phyloP scores from a whole-genome alignment of 1,140 invertebrate genomes.

The Maniola jurtina region DNA sequence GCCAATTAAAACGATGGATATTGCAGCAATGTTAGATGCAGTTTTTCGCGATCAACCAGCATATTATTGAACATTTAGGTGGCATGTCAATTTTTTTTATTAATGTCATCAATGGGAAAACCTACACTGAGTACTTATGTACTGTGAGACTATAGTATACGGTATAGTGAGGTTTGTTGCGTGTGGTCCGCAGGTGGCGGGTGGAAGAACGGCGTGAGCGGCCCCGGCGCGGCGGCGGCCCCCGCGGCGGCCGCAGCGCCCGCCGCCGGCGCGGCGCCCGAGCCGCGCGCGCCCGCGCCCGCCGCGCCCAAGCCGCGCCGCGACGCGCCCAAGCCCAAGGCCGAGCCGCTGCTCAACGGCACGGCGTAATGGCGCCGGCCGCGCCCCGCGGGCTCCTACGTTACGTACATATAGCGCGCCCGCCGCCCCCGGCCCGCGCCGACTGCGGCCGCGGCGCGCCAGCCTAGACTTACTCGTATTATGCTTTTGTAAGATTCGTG shows the following conservation, averaged over 20 bases:
- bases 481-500: constrained; percentile 75
- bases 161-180: background rate
- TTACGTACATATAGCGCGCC: background rate
- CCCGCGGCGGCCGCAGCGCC: constrained; percentile 62
- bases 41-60: too few relatives aligned
- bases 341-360: constrained; percentile 51
- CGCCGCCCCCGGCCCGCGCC: constrained; percentile 52
- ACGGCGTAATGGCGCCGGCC: constrained; percentile 38
- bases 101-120: too few relatives aligned
- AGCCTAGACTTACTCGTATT: constrained; percentile 64
- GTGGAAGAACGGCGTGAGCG: constrained; percentile 71
- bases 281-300: constrained; percentile 40
- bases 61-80: too few relatives aligned
- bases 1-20: too few relatives aligned
- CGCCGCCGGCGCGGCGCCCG: constrained; percentile 48
- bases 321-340: constrained; percentile 45
- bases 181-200: constrained; percentile 79
- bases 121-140: too few relatives aligned
- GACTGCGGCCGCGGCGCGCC: constrained; percentile 22
- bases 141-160: too few relatives aligned
- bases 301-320: constrained; percentile 36
- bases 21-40: too few relatives aligned
- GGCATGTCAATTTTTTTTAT: too few relatives aligned
- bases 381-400: constrained; percentile 11
- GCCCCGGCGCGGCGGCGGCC: constrained; percentile 50